phyloP scores from a whole-genome alignment of 2,888 invertebrate genomes.

The Himalopsyche japonica region DNA sequence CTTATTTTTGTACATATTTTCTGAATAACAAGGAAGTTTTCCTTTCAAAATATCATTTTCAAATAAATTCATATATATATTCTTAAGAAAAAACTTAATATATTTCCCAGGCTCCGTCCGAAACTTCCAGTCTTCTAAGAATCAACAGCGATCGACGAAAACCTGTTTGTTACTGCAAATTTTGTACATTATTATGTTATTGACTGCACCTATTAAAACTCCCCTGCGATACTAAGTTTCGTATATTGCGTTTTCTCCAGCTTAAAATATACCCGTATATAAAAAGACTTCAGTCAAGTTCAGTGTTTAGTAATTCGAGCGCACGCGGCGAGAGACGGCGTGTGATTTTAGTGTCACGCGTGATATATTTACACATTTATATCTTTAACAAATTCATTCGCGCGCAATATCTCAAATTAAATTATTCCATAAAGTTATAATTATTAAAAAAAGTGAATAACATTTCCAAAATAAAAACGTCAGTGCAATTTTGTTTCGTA shows the following conservation, averaged over 20 bases:
- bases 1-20: too few relatives aligned
- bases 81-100: too few relatives aligned
- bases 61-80: too few relatives aligned
- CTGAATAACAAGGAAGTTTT: too few relatives aligned
- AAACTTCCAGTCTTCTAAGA: too few relatives aligned
- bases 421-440: neutral
- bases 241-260: neutral
- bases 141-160: too few relatives aligned
- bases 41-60: too few relatives aligned
- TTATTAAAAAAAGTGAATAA: neutral
- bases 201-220: neutral
- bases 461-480: neutral
- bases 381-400: neutral
- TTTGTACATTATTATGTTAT: neutral
- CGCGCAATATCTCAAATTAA: neutral
- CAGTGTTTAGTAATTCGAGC: neutral
- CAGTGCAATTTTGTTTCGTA: neutral
- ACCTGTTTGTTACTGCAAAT: too few relatives aligned
- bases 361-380: neutral
- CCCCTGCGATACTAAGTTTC: neutral
- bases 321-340: neutral
- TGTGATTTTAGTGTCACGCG: neutral
- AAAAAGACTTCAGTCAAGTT: neutral
- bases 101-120: too few relatives aligned
- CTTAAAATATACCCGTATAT: neutral